Base-by-base conservation (phyloP, 2,113 vertebrate species). In the Sinocyclocheilus anshuiensis region DNA sequence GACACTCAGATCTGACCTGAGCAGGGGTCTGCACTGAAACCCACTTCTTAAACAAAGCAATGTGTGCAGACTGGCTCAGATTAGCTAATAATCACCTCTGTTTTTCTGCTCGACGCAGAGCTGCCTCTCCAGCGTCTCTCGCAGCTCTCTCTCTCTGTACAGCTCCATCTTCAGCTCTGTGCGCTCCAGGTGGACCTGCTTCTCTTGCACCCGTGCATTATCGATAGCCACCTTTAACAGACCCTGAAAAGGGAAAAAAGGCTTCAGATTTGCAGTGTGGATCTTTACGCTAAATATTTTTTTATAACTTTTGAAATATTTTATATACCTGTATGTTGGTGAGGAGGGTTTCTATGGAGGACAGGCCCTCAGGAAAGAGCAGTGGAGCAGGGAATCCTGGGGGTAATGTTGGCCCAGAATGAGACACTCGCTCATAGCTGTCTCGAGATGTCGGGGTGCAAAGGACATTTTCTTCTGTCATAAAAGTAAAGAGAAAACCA, bases 121-220 rank as follows among this genome's bases (percentile, higher is more conserved):
- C 93, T 99, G 97, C 83, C 98, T 98, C 95, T 99, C 98, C 90
- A 99, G 93, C 3, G 96, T 97, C 96, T 99, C 98, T 69, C 98
- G 95, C 80, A 98, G 94, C 93, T 99, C 98, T 91, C 98, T 92
- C 93, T 99, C 98, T 86, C 97, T 95, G 92, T 97, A 97, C 89
- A 99, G 96, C 92, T 99, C 98, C 98, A 99, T 97, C 95, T 99
- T 99, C 92, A 99, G 94, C 92, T 99, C 98, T 7, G 97, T 98
- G 93, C 98, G 97, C 94, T 99, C 98, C 95, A 99, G 94, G 90
- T 99, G 98, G 86, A 99, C 97, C 89, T 99, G 98, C 89, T 99
- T 99, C 92, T 99, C 98, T 95, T 99, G 98, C 85, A 97, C 97
- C 92, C 98, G 95, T 79, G 97, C 97, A 87, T 97, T 98, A 92